These are phyloP conservation scores for Bombyx huttoni DNA, from an alignment of 2,888 invertebrate species.

Conservation along the genomic window DNA sequence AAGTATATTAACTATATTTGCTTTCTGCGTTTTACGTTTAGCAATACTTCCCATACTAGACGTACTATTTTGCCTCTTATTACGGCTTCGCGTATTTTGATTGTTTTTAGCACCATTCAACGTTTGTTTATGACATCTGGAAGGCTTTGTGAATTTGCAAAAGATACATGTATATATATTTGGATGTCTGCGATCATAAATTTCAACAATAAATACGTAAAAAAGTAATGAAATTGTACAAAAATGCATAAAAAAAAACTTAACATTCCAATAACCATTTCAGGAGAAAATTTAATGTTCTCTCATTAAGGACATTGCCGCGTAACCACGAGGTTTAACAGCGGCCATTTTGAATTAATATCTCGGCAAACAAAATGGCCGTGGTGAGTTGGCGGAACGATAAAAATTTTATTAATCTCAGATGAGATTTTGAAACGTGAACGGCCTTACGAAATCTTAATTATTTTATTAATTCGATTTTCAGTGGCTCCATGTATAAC, in stretches of 20 bases:
- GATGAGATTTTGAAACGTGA: slow-evolving; percentile 34
- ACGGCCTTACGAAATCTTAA: slow-evolving; percentile 29
- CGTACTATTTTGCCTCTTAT: no score
- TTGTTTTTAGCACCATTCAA: no score
- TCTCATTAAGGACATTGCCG: slow-evolving; percentile 58
- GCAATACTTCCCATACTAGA: no score
- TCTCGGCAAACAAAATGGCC: slow-evolving; percentile 57
- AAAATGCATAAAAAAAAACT: slow-evolving; percentile 18
- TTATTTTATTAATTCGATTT: slow-evolving; percentile 34
- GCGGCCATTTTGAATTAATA: slow-evolving; percentile 65
- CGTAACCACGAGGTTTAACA: slow-evolving; percentile 52
- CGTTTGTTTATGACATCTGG: no score
- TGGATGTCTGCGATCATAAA: no score
- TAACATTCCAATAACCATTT: slow-evolving; percentile 44
- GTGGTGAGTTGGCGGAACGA: slow-evolving; percentile 25
- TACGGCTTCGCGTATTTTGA: no score
- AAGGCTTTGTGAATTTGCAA: no score
- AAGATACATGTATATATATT: no score
- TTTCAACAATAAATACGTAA: background rate
- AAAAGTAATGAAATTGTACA: background rate
- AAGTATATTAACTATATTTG: no score
- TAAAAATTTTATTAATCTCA: slow-evolving; percentile 53
- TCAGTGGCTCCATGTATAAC: background rate
- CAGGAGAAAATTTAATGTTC: slow-evolving; percentile 53
- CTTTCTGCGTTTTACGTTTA: no score